These are phyloP conservation scores for Musca vetustissima DNA, from an alignment of 1,140 invertebrate species.

Conservation along the genomic window DNA sequence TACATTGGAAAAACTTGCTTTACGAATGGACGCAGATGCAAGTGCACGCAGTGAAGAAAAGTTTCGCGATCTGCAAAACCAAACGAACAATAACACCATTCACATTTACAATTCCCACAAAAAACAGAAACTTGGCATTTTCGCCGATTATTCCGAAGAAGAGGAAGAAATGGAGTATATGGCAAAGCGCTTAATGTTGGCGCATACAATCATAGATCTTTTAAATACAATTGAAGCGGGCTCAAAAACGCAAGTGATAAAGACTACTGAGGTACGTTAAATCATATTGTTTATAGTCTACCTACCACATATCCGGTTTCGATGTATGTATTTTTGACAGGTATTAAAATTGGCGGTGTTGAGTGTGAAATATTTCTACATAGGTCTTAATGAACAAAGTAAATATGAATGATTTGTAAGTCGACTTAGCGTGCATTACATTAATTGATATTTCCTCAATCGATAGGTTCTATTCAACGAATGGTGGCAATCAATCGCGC, in stretches of 20 bases:
- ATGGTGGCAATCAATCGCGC: conserved; percentile 65
- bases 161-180: conserved; percentile 26
- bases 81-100: conserved; percentile 40
- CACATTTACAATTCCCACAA: conserved; percentile 31
- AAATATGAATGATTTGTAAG: conserved; percentile 33
- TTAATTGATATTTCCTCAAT: no score
- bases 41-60: conserved; percentile 30
- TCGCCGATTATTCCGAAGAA: not conserved
- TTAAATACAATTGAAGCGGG: conserved; percentile 50
- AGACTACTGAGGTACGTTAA: conserved; percentile 31
- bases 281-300: not conserved
- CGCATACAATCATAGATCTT: conserved; percentile 46
- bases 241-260: conserved; percentile 35
- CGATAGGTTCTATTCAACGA: conserved; percentile 57
- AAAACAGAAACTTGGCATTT: conserved; percentile 31
- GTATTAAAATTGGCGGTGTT: conserved; percentile 65
- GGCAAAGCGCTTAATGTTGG: conserved; percentile 35
- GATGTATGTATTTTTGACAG: conserved; percentile 27
- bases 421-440: no score
- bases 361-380: conserved; percentile 75
- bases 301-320: not conserved
- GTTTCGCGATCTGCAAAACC: conserved; percentile 34
- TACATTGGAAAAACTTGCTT: conserved; percentile 42
- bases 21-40: conserved; percentile 42
- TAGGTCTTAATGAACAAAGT: conserved; percentile 69